Conservation (phyloP, 2,113 vertebrate genomes). For the Rhinichthys klamathensis region DNA sequence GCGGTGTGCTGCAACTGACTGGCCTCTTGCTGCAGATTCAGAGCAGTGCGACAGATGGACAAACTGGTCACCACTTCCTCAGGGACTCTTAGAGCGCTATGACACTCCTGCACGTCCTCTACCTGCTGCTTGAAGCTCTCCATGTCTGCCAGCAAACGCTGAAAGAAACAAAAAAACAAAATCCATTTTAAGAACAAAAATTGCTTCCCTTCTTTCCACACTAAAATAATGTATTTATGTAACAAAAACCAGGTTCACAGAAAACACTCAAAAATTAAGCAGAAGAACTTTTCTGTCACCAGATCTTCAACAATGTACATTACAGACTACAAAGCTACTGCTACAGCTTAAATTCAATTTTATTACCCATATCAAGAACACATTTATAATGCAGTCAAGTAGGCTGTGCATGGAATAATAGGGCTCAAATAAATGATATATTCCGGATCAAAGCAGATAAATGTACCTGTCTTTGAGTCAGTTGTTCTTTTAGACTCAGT, state of each 20-base stretch:
- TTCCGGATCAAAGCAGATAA: not conserved
- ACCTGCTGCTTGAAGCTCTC: slow-evolving; percentile 94
- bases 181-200: not conserved
- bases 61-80: slow-evolving; percentile 88
- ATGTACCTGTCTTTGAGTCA: slow-evolving; percentile 91
- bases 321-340: not conserved
- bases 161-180: slow-evolving; percentile 10
- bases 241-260: not conserved
- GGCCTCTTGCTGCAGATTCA: slow-evolving; percentile 90
- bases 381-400: not conserved
- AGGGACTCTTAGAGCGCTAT: slow-evolving; percentile 90
- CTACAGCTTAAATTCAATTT: not conserved
- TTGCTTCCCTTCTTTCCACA: not conserved
- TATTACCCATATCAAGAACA: too few relatives aligned
- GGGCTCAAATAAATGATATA: not conserved
- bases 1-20: slow-evolving; percentile 92
- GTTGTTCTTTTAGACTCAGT: slow-evolving; percentile 93
- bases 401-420: not conserved
- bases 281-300: not conserved
- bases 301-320: not conserved
- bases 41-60: slow-evolving; percentile 86
- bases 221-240: not conserved
- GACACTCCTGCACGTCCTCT: slow-evolving; percentile 83
- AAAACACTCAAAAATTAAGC: not conserved
- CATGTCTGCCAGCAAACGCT: slow-evolving; percentile 92